Base-by-base conservation (phyloP, 2,888 invertebrate genomes). In the Pollenia labialis region DNA sequence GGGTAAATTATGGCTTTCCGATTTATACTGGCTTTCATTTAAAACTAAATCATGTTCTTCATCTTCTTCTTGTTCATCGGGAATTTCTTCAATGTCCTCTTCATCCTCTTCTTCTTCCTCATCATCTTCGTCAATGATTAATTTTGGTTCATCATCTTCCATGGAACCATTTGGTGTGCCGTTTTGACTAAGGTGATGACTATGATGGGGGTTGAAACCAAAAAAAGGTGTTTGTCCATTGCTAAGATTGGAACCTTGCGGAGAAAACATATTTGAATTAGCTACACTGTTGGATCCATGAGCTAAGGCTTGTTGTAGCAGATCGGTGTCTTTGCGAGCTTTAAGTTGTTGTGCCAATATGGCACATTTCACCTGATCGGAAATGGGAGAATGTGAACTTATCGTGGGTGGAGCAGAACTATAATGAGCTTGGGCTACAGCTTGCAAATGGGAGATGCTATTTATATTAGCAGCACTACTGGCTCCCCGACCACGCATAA, bases 291-390 rank as follows among this genome's bases (percentile, higher is more conserved):
- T 92, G 1, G 92, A 92, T 48, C 93, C 93, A 74, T 93, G 92
- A 0, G 93, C 91, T 68, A 93, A 76, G 0, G 93, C 93, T 88
- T 93, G 93, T 48, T 93, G 93, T 81, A 93, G 76, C 46, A 93
- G 87, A 84, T 93, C 93, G 11, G 93, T 92, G 8, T 92, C 92
- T 85, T 93, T 92, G 32, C 95, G 95, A 12, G 95, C 94, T 90
- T 96, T 96, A 3, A 97, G 93, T 89, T 97, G 97, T 89, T 97
- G 96, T 16, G 97, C 96, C 88, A 97, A 91, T 66, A 97, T 95
- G 0, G 97, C 97, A 89, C 95, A 96, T 90, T 96, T 97, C 0
- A 97, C 94, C 89, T 96, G 95, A 88, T 95, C 95, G 0, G 95
- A 95, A 32, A 96, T 95, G 12, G 89, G 88, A 10, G 89, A 68